Conservation (phyloP, 1,140 invertebrate genomes). For the Himalopsyche phryganea region DNA sequence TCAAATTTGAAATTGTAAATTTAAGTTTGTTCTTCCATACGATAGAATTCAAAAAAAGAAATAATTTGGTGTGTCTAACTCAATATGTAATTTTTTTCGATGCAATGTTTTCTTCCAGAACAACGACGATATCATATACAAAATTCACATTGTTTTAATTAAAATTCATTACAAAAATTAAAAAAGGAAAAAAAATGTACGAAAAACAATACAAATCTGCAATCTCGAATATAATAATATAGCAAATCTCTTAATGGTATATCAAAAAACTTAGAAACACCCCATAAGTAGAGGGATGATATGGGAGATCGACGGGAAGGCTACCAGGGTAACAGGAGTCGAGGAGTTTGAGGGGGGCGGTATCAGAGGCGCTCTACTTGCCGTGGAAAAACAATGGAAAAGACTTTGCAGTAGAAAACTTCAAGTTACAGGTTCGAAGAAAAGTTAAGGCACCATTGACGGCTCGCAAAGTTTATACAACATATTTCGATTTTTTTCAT, state of each 20-base stretch:
- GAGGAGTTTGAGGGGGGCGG: background rate
- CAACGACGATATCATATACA: no score
- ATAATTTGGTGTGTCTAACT: no score
- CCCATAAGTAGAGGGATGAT: background rate
- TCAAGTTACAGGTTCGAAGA: constrained; percentile 29
- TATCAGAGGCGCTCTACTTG: constrained; percentile 16
- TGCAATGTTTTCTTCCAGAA: no score
- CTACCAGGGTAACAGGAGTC: background rate
- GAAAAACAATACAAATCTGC: background rate
- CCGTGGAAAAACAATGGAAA: constrained; percentile 27
- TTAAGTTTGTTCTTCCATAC: no score
- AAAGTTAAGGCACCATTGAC: constrained; percentile 17
- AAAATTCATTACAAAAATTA: no score
- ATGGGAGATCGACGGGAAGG: no score
- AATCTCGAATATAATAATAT: background rate
- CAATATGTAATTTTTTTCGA: no score
- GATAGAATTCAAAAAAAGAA: no score
- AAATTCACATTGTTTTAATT: no score
- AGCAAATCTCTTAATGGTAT: background rate
- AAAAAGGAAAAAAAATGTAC: no score
- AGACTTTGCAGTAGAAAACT: constrained; percentile 23
- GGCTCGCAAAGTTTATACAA: background rate
- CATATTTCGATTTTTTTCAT: background rate
- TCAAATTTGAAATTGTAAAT: no score
- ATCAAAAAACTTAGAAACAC: background rate